Conservation (phyloP, 2,888 invertebrate species). For the Leucophenga montana region DNA sequence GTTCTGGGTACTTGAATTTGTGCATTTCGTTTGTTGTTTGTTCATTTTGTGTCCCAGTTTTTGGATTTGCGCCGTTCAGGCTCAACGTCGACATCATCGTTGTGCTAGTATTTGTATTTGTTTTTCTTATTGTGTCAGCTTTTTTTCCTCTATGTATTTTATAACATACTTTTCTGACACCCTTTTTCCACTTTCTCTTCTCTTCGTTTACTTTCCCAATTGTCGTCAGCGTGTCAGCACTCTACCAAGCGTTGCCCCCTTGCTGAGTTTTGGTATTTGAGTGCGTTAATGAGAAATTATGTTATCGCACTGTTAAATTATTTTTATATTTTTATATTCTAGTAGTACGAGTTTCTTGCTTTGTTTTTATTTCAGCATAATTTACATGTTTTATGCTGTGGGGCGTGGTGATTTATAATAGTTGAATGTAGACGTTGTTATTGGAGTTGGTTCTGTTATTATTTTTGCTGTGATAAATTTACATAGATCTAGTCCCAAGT, state of each 20-base stretch:
- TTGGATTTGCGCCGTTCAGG: neutral
- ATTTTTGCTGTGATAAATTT: constrained; percentile 9
- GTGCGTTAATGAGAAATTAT: constrained; percentile 63
- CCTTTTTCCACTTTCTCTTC: neutral
- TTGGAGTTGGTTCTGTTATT: constrained; percentile 45
- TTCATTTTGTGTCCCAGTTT: constrained; percentile 4
- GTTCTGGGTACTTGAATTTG: neutral
- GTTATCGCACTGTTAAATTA: constrained; percentile 59
- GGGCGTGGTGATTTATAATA: neutral
- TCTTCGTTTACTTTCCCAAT: neutral
- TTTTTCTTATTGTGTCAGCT: neutral
- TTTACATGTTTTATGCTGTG: neutral
- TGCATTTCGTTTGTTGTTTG: constrained; percentile 6
- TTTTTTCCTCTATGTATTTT: constrained; percentile 15
- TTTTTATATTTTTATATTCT: constrained; percentile 31
- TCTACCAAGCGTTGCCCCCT: neutral
- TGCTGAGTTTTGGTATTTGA: constrained; percentile 29
- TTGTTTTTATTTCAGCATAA: neutral
- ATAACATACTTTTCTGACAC: constrained; percentile 11
- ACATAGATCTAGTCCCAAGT: constrained; percentile 40
- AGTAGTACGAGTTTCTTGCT: neutral
- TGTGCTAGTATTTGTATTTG: constrained; percentile 42
- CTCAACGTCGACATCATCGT: constrained; percentile 18
- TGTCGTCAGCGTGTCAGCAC: too few relatives aligned
- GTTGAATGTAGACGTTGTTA: constrained; percentile 5